Percentiles rank a stretch among this genome's conserved stretches.
These are phyloP conservation scores for Mionectes olivaceus DNA, from an alignment of 2,797 vertebrate species.

Conservation along the genomic window DNA sequence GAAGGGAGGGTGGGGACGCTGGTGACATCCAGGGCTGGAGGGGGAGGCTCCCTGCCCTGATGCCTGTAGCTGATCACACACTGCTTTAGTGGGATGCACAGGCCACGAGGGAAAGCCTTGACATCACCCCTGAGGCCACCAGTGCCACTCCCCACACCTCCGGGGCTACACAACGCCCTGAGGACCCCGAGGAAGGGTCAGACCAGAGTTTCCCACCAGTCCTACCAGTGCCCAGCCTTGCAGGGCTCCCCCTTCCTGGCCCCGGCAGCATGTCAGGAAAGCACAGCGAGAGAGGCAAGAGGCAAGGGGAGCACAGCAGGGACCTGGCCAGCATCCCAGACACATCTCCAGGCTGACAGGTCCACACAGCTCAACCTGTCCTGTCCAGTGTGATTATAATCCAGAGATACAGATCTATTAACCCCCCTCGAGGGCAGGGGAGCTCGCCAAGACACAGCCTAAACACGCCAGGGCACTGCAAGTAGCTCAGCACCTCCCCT, in stretches of 20 bases:
- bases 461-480: neutral
- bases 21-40: neutral
- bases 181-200: neutral
- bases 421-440: neutral
- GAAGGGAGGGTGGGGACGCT: rapidly evolving
- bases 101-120: neutral
- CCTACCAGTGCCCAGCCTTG: rapidly evolving
- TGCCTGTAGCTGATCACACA: rapidly evolving
- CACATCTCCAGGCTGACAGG: conserved; percentile 24
- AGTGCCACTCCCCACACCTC: neutral
- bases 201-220: neutral
- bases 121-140: neutral
- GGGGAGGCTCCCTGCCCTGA: neutral
- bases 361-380: neutral
- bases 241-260: neutral
- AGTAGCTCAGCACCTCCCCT: neutral
- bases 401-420: conserved; percentile 45
- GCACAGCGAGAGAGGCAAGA: neutral
- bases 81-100: neutral
- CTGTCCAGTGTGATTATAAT: conserved; percentile 28
- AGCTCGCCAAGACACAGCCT: neutral
- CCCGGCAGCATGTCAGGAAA: neutral
- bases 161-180: rapidly evolving
- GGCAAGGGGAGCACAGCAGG: conserved; percentile 4
- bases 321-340: conserved; percentile 45